Conservation (phyloP, 1,140 invertebrate species). For the Nasonia vitripennis region DNA sequence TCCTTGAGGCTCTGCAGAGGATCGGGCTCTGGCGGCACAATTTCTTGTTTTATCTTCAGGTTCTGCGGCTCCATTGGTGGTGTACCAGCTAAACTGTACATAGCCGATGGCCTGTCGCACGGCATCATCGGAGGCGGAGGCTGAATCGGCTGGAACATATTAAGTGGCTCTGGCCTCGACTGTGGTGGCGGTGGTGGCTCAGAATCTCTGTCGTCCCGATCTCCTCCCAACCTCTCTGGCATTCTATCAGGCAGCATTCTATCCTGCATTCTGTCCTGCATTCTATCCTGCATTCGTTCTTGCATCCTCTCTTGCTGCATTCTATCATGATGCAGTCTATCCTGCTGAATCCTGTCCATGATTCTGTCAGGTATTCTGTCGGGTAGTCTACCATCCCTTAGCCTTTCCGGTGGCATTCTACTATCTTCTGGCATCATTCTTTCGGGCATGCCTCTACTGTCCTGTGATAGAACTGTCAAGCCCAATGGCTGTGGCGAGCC, state of each 20-base stretch:
- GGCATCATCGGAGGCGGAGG: slow-evolving; percentile 59
- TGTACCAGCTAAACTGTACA: slow-evolving; percentile 75
- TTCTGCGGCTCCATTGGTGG: slow-evolving; percentile 82
- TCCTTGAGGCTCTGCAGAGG: slow-evolving; percentile 86
- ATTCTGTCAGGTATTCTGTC: slow-evolving; percentile 22
- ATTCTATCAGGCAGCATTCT: slow-evolving; percentile 57
- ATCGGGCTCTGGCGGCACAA: slow-evolving; percentile 79
- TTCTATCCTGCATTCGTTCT: slow-evolving; percentile 57
- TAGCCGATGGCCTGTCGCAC: slow-evolving; percentile 57
- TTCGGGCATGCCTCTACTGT: slow-evolving; percentile 46
- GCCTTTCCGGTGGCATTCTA: slow-evolving; percentile 28
- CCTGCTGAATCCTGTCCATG: slow-evolving; percentile 56
- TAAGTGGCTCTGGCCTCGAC: slow-evolving; percentile 64
- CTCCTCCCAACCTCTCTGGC: slow-evolving; percentile 48
- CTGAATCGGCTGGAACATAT: slow-evolving; percentile 76
- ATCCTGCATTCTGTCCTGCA: slow-evolving; percentile 46
- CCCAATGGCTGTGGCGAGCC: slow-evolving; percentile 71
- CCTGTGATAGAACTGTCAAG: slow-evolving; percentile 66
- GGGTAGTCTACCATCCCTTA: slow-evolving; percentile 1
- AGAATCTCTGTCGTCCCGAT: slow-evolving; percentile 53
- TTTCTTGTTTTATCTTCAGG: slow-evolving; percentile 87
- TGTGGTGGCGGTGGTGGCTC: slow-evolving; percentile 54
- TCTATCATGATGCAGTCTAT: slow-evolving; percentile 55
- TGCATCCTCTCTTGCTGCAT: slow-evolving; percentile 56
- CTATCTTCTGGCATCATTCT: slow-evolving; percentile 34